Percentiles rank a stretch among this genome's conserved stretches.
Conservation (phyloP, 2,797 vertebrate genomes). For the Spheniscus humboldti region DNA sequence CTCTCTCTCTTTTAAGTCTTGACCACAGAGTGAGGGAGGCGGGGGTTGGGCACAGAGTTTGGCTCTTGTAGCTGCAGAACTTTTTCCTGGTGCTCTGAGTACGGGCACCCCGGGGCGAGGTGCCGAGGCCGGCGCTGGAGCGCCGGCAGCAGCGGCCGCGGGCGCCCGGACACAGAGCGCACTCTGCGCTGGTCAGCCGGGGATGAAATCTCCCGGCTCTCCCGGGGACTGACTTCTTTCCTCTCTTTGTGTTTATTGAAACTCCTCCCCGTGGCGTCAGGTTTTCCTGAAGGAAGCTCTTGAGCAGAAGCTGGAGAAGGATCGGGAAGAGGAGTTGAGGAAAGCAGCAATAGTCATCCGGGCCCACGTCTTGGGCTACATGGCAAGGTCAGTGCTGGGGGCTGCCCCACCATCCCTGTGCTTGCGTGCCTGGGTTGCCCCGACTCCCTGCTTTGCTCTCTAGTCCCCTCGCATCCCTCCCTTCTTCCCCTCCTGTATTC, state of each 20-base stretch:
- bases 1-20: constrained; percentile 56
- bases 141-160: not conserved
- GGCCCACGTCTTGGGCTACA: constrained; percentile 93
- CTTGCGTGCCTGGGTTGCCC: not conserved
- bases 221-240: constrained; percentile 67
- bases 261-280: constrained; percentile 69
- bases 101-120: not conserved
- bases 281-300: constrained; percentile 77
- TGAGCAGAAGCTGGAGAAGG: constrained; percentile 56
- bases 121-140: not conserved
- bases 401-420: constrained; percentile 14
- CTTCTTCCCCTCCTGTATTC: not conserved
- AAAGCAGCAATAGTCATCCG: constrained; percentile 84
- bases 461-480: not conserved
- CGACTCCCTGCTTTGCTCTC: not conserved
- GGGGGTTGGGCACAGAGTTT: constrained; percentile 17
- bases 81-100: not conserved
- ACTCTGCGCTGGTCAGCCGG: not conserved
- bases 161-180: not conserved
- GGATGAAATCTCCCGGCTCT: constrained; percentile 31
- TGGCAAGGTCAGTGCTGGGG: constrained; percentile 85
- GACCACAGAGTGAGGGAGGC: constrained; percentile 38
- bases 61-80: not conserved
- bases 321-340: constrained; percentile 60
- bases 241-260: constrained; percentile 71